A percentile compares a stretch with the other conserved stretches of the same genome.
phyloP scores from a whole-genome alignment of 2,113 vertebrate genomes.

The Triplophysa dalaica region DNA sequence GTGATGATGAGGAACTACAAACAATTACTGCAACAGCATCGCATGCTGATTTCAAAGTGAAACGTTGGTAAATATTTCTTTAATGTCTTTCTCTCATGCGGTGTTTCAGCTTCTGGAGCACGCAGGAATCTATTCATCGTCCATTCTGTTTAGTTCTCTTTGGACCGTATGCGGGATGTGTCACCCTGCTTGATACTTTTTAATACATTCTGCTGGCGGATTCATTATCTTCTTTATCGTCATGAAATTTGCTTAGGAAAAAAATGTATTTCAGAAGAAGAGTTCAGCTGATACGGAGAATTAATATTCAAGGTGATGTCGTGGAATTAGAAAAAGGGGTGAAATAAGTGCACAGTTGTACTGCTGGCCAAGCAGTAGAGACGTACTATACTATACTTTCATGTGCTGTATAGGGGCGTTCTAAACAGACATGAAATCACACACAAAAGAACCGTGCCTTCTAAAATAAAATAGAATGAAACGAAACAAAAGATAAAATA shows the following conservation, averaged over 20 bases:
- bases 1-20: slow-evolving; percentile 61
- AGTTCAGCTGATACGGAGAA: slow-evolving; percentile 1
- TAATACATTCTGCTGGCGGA: slow-evolving; percentile 62
- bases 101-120: slow-evolving; percentile 46
- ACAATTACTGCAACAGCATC: slow-evolving; percentile 66
- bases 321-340: neutral
- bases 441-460: no score
- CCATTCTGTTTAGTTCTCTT: slow-evolving; percentile 57
- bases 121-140: slow-evolving; percentile 51
- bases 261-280: neutral
- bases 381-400: no score
- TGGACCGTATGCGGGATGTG: slow-evolving; percentile 1
- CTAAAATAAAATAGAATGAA: no score
- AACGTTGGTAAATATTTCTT: slow-evolving; percentile 66
- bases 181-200: slow-evolving; percentile 55
- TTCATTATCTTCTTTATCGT: slow-evolving; percentile 60
- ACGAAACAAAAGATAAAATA: no score
- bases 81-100: slow-evolving; percentile 60
- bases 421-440: no score
- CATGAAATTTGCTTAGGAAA: slow-evolving; percentile 28
- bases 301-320: neutral
- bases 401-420: no score
- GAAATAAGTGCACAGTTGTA: neutral
- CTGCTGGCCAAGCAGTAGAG: neutral
- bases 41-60: slow-evolving; percentile 63